These are phyloP conservation scores for Meda fulgida DNA, from an alignment of 2,797 vertebrate species.

Conservation along the genomic window DNA sequence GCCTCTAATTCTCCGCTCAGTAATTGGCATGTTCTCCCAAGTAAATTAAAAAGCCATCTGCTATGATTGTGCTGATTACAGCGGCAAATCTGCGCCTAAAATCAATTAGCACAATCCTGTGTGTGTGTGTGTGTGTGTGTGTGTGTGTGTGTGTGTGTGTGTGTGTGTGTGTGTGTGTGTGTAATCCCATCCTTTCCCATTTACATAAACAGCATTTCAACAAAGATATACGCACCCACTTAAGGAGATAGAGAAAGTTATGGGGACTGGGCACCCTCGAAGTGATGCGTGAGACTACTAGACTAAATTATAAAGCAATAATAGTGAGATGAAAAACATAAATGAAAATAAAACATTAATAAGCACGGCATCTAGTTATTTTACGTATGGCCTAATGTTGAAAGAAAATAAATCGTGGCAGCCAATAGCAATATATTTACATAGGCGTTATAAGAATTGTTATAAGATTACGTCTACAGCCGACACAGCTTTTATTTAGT, in stretches of 20 bases:
- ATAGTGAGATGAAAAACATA: background rate
- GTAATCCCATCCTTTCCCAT: constrained; percentile 90
- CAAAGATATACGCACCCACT: constrained; percentile 96
- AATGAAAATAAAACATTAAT: background rate
- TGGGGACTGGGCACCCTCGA: constrained; percentile 69
- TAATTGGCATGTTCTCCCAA: constrained; percentile 57
- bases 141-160: too few species aligned
- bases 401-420: background rate
- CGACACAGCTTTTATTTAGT: background rate
- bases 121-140: too few species aligned
- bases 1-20: background rate
- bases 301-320: background rate
- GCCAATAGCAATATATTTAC: background rate
- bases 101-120: too few species aligned
- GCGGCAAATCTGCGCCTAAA: constrained; percentile 73
- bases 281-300: constrained; percentile 30
- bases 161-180: constrained; percentile 76
- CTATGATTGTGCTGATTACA: constrained; percentile 75
- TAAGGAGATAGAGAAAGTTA: constrained; percentile 83
- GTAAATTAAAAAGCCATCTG: constrained; percentile 66
- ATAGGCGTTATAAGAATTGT: background rate
- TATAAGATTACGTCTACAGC: background rate
- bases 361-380: background rate
- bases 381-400: background rate
- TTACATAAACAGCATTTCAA: constrained; percentile 94